Percentiles rank a stretch among this genome's conserved stretches.
Conservation (phyloP, 2,888 invertebrate genomes). For the Heterodera filipjevi region DNA sequence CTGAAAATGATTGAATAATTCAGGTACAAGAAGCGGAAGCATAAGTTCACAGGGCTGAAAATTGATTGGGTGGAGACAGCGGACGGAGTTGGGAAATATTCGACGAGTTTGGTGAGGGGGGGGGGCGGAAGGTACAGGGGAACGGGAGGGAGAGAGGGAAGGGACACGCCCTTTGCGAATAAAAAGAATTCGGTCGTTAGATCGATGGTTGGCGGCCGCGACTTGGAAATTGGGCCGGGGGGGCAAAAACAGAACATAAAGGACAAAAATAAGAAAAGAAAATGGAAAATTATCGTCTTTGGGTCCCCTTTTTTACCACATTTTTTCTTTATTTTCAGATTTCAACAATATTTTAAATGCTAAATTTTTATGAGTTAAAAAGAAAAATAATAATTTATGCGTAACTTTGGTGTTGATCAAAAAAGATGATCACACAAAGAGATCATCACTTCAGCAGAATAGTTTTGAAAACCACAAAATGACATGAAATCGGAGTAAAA, state of each 20-base stretch:
- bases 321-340: too few relatives aligned
- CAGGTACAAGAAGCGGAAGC: neutral
- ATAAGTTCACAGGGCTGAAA: neutral
- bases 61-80: slow-evolving; percentile 1
- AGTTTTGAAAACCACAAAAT: too few relatives aligned
- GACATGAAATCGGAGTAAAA: too few relatives aligned
- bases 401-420: too few relatives aligned
- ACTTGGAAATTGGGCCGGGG: neutral
- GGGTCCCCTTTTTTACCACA: too few relatives aligned
- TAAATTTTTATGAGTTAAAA: too few relatives aligned
- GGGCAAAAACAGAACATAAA: neutral
- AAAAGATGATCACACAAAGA: too few relatives aligned
- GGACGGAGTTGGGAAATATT: neutral
- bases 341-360: too few relatives aligned
- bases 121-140: neutral
- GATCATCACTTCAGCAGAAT: too few relatives aligned
- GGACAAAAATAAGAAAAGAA: neutral
- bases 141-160: neutral
- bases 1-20: slow-evolving; percentile 18
- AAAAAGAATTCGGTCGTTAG: slow-evolving; percentile 12
- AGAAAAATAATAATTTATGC: too few relatives aligned
- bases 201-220: slow-evolving; percentile 10
- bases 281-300: too few relatives aligned
- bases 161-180: neutral
- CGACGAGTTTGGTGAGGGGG: neutral